Base-by-base conservation (phyloP, 1,140 invertebrate species). In the Phymastichus coffea region DNA sequence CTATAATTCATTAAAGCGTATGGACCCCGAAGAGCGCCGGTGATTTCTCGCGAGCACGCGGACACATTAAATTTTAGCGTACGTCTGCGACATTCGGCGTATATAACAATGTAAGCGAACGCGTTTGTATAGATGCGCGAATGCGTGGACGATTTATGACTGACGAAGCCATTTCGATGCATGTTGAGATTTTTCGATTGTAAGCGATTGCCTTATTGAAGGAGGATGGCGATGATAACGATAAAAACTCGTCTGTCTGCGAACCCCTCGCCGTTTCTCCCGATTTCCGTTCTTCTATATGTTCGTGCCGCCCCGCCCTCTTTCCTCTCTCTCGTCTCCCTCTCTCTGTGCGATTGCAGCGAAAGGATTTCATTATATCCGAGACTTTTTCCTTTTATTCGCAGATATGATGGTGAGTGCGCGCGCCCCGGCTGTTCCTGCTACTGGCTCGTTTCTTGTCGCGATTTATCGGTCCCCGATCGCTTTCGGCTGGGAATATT, bases 281-380 rank as follows among this genome's bases (percentile, higher is more conserved):
- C 51, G 2, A 20, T 58, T 49, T 37, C n/a, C 28, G 15, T 30
- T n/a, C n/a, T n/a, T n/a, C n/a, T n/a, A n/a, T n/a, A n/a, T n/a
- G n/a, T n/a, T n/a, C n/a, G n/a, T n/a, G n/a, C n/a, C n/a, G n/a
- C n/a, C 15, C 25, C 33, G 12, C 2, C 35, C 25, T 44, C 8
- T 37, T 10, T 38, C 46, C 46, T 41, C 38, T 58, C 25, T 51
- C 37, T 33, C 33, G 23, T 59, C 41, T 51, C 12, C 19, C 15
- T 54, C 41, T 46, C 43, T 40, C 22, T 43, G 20, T 38, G 35
- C 47, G 25, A 19, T 46, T 37, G 44, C n/a, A 38, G 17, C 9
- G 23, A 53, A 46, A 53, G 19, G 43, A 53, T 60, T 60, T 47
- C 43, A 60, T 60, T 46, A 53, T 60, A 47, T 53, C 46, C 23